These are phyloP conservation scores for Thumatha senex DNA, from an alignment of 2,888 invertebrate genomes.

Conservation along the genomic window DNA sequence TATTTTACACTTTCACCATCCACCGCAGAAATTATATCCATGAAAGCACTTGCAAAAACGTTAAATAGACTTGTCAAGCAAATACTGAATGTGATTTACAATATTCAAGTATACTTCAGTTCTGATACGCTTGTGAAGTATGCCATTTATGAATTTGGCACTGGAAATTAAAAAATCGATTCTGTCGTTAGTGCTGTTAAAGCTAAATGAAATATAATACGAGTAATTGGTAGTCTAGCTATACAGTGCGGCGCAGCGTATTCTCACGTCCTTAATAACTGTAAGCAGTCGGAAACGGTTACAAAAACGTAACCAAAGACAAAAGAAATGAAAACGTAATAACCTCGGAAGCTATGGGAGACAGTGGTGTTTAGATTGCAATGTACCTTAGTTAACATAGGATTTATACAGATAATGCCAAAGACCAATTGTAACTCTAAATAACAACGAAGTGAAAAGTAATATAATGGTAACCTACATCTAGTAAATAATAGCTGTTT, in stretches of 20 bases:
- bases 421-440: conserved; percentile 20
- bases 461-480: not conserved
- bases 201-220: conserved; percentile 60
- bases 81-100: conserved; percentile 26
- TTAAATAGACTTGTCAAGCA: conserved; percentile 35
- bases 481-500: too few relatives aligned
- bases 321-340: conserved; percentile 75
- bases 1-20: conserved; percentile 50
- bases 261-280: conserved; percentile 81
- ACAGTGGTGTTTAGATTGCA: conserved; percentile 42
- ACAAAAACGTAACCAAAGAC: conserved; percentile 75
- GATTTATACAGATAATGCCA: conserved; percentile 21
- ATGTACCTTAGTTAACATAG: conserved; percentile 46
- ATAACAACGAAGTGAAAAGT: not conserved
- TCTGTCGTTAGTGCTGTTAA: conserved; percentile 45
- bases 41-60: conserved; percentile 49
- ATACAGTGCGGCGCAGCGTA: conserved; percentile 40
- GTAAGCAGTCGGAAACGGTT: conserved; percentile 72
- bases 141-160: conserved; percentile 35
- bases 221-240: conserved; percentile 44
- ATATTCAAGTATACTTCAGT: conserved; percentile 24
- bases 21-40: conserved; percentile 47
- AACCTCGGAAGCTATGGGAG: conserved; percentile 63
- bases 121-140: conserved; percentile 21
- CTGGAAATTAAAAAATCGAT: conserved; percentile 53